Percentiles rank a stretch among this genome's conserved stretches.
Evolutionary conservation across 2,888 invertebrate genomes (phyloP).

Genomic region (Odontothrips loti): DNA sequence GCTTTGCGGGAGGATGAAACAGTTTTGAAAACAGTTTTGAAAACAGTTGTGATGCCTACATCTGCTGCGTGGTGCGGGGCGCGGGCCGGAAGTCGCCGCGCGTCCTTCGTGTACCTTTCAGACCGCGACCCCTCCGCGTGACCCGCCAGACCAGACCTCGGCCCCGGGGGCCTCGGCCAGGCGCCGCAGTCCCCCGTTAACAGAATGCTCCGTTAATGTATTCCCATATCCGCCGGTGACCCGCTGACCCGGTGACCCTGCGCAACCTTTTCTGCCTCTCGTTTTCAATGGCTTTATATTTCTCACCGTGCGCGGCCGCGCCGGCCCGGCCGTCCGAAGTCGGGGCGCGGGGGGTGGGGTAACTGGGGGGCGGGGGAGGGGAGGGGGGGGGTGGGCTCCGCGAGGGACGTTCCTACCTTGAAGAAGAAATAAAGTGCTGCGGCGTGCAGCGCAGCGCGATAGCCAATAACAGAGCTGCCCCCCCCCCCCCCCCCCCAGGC

Average conservation of each 20-base stretch:
- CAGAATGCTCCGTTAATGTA: neutral
- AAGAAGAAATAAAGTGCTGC: neutral
- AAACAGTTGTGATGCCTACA: no score
- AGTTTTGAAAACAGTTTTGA: no score
- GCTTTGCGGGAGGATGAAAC: no score
- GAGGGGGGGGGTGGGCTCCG: neutral
- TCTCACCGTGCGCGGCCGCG: neutral
- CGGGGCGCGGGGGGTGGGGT: no score
- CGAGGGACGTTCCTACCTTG: neutral
- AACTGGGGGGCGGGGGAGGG: neutral
- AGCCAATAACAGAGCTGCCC: conserved; percentile 1
- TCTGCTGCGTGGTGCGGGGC: no score
- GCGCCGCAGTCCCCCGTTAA: neutral
- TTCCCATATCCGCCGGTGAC: neutral
- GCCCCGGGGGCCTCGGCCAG: neutral
- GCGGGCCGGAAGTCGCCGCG: no score
- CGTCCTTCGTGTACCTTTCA: neutral
- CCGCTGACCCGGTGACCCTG: no score
- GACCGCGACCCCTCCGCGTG: neutral
- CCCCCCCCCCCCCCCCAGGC: neutral
- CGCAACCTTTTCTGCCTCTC: no score
- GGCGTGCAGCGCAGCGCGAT: conserved; percentile 4
- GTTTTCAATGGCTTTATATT: neutral
- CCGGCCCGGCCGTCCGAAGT: neutral
- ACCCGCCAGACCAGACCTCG: neutral